Evolutionary conservation across 1,140 invertebrate genomes (phyloP), one percentile per base, ranked within the genome.

Genomic region (Penaeus indicus): DNA sequence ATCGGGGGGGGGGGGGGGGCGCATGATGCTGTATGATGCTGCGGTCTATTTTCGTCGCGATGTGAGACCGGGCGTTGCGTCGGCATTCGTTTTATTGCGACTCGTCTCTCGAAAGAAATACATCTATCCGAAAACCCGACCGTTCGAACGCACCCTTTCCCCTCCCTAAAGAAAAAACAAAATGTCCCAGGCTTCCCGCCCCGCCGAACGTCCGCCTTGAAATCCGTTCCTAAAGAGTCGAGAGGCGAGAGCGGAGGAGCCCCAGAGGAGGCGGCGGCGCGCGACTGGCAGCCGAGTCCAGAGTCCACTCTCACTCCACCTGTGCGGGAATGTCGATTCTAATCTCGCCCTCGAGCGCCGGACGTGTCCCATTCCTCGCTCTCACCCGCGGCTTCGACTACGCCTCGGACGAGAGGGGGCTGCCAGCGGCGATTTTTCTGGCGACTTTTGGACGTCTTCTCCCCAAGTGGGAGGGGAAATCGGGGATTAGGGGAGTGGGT

Each of bases 291-390:
- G 86, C 81, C 22, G 69, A 69, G 86, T 88, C 86, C 86, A 32
- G 69, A 60, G 86, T 88, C 86, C 80, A 84, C 86, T 88, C 86
- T 84, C 62, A 83, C 86, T 88, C 82, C 86, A 88, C 86, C 86
- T 88, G 86, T 88, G 86, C 80, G 80, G 86, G 86, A 88, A 88
- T 88, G 86, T 84, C 86, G 86, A 88, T 88, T 64, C 79, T 88
- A 88, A 88, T 88, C 86, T 88, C 67, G 63, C 47, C 86, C 86
- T 54, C 62, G 79, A 88, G 86, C 86, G 80, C 86, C 80, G 69
- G 67, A 84, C 79, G 86, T 84, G 86, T 88, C 86, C 86, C 86
- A 60, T 82, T 82, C 79, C 86, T 54, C 63, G 47, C 25, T 32
- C 67, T n/a, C 67, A 77, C 67, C 81, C 61, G n/a, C 25, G 86